Conservation (phyloP, 2,113 vertebrate species). For the Kobus ellipsiprymnus region DNA sequence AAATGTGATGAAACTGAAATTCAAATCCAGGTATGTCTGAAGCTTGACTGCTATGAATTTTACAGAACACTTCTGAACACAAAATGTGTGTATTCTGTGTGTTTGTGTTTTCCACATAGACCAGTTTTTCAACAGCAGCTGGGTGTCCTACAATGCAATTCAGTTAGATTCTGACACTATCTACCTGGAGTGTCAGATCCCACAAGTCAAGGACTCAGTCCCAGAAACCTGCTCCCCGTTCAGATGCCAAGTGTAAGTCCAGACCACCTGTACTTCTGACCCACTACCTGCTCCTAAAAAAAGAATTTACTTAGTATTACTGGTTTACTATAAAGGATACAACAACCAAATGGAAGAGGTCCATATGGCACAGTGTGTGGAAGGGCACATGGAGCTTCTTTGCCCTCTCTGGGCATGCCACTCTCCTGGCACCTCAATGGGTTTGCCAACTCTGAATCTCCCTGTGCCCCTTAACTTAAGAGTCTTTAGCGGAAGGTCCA, state of each 20-base stretch:
- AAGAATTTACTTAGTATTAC: neutral
- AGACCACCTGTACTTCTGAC: neutral
- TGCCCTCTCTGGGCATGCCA: rapidly evolving
- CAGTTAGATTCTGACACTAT: neutral
- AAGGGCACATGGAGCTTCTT: neutral
- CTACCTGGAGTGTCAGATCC: neutral
- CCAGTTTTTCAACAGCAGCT: neutral
- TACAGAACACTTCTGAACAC: neutral
- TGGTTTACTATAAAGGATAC: neutral
- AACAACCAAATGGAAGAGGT: neutral
- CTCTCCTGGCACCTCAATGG: neutral
- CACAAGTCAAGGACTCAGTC: neutral
- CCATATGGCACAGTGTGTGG: too few species aligned
- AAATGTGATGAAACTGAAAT: neutral
- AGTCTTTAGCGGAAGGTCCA: neutral
- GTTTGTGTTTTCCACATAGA: neutral
- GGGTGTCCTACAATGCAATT: neutral
- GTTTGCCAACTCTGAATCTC: neutral
- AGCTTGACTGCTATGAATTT: neutral
- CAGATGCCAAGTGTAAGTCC: neutral
- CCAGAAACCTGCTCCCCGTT: neutral
- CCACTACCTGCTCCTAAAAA: neutral
- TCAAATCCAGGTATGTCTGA: neutral
- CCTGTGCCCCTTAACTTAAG: too few species aligned
- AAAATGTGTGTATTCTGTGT: neutral